Evolutionary conservation across 2,113 vertebrate genomes (phyloP).

Genomic region (Gallinago jamesoni): DNA sequence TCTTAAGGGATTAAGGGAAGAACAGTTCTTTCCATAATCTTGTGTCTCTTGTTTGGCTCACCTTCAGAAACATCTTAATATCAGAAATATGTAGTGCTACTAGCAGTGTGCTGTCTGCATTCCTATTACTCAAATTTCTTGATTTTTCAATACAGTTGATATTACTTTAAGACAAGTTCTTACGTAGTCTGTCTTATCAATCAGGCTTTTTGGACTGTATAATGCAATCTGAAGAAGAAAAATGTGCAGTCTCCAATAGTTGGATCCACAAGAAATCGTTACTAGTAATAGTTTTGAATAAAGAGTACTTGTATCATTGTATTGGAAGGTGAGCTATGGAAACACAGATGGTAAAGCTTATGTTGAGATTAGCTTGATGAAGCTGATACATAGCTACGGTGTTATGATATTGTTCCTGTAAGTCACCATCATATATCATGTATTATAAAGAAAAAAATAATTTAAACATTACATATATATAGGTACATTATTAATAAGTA

Average conservation of each 20-base stretch:
- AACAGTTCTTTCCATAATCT: background rate
- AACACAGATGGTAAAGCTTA: background rate
- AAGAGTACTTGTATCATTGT: rapidly evolving
- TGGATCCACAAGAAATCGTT: background rate
- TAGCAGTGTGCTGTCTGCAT: background rate
- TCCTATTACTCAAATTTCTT: background rate
- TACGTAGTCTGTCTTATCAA: background rate
- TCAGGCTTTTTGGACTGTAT: background rate
- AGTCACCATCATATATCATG: background rate
- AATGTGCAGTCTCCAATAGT: background rate
- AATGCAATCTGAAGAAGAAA: background rate
- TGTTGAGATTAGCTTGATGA: background rate
- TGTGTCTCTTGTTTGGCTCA: background rate
- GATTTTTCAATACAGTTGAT: background rate
- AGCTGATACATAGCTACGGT: background rate
- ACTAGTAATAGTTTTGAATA: background rate
- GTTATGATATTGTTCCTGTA: background rate
- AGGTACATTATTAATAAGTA: background rate
- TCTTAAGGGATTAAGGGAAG: background rate
- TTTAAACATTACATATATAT: background rate
- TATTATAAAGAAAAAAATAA: background rate
- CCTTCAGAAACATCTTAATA: background rate
- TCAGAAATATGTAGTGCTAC: background rate
- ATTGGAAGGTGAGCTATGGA: background rate
- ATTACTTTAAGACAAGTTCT: background rate